Evolutionary conservation across 2,113 vertebrate species (phyloP).

Genomic region (Nothocercus julius): DNA sequence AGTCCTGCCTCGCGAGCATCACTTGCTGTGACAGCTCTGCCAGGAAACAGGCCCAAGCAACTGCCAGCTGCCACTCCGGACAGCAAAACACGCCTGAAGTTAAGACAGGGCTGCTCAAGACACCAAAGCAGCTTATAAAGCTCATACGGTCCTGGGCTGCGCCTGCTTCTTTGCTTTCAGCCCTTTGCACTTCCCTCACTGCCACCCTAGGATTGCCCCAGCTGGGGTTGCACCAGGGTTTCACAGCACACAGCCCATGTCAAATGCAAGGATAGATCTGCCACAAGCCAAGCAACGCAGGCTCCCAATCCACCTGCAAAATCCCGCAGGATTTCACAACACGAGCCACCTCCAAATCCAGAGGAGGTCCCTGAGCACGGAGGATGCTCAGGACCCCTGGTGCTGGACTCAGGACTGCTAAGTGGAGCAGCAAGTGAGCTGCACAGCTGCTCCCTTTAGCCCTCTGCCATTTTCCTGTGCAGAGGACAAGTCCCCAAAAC

Average conservation of each 20-base stretch:
- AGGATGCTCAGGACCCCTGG: background rate
- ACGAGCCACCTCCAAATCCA: background rate
- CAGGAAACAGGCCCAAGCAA: background rate
- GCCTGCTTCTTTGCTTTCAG: background rate
- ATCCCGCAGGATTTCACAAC: background rate
- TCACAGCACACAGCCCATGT: rapidly evolving
- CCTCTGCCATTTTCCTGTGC: background rate
- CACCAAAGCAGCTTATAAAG: background rate
- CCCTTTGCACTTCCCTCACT: background rate
- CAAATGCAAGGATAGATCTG: background rate
- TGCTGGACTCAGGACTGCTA: background rate
- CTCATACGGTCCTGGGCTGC: background rate
- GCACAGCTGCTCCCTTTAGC: background rate
- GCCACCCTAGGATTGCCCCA: background rate
- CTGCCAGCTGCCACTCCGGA: background rate
- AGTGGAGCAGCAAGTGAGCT: rapidly evolving
- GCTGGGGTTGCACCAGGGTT: background rate
- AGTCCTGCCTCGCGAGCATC: background rate
- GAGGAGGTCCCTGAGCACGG: background rate
- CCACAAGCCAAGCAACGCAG: rapidly evolving
- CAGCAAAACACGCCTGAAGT: background rate
- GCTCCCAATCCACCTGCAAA: rapidly evolving
- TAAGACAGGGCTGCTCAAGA: background rate
- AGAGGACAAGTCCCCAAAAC: background rate
- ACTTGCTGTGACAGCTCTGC: background rate